Evolutionary conservation across 2,888 invertebrate species (phyloP).

Genomic region (Philonicus albiceps): DNA sequence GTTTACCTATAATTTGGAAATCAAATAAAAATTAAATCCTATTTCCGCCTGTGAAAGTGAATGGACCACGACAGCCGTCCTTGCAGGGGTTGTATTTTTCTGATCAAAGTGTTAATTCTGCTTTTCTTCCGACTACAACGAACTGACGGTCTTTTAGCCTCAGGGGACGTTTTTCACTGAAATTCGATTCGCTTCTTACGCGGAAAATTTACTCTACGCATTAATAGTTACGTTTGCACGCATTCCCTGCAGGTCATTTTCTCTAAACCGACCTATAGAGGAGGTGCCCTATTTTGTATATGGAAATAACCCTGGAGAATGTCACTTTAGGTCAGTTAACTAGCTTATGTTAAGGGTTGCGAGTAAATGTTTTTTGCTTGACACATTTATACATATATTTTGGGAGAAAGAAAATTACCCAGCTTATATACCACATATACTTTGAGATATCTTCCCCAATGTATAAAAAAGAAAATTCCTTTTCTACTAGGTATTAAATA

Average conservation of each 20-base stretch:
- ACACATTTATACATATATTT: neutral
- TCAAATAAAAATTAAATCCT: slow-evolving; percentile 49
- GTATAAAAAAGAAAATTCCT: neutral
- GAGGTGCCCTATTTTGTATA: neutral
- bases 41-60: slow-evolving; percentile 44
- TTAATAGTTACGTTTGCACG: neutral
- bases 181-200: slow-evolving; percentile 10
- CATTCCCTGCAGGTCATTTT: neutral
- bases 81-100: neutral
- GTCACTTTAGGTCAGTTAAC: neutral
- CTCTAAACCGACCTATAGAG: neutral
- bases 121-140: neutral
- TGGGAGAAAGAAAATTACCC: neutral
- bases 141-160: neutral
- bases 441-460: neutral
- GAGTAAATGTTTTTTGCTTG: neutral
- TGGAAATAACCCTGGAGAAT: neutral
- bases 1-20: slow-evolving; percentile 48
- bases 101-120: slow-evolving; percentile 27
- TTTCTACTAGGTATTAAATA: too few relatives aligned
- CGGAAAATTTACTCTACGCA: neutral
- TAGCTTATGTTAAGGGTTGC: neutral
- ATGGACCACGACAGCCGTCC: slow-evolving; percentile 42
- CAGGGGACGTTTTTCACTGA: slow-evolving; percentile 8
- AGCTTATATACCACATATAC: neutral